Evolutionary conservation across 2,797 vertebrate genomes (phyloP), one percentile per base, ranked within the genome.

Genomic region (Betta splendens): DNA sequence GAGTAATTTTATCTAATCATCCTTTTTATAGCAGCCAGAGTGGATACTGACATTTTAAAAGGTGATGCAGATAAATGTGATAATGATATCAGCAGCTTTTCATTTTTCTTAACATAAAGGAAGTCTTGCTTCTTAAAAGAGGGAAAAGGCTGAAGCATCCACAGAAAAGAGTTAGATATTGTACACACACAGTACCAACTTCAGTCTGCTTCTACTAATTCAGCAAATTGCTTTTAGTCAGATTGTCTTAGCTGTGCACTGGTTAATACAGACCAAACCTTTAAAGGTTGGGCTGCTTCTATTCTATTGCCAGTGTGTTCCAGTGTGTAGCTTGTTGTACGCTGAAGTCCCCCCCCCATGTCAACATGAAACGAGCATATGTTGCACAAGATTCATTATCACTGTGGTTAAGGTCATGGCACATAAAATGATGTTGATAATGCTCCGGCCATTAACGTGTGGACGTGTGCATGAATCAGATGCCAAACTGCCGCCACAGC

Each of bases 311-410:
- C 16, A 4, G n/a, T n/a, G n/a, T 49, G 58, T 33, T 52, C 20
- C n/a, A n/a, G 5, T 45, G 53, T 75, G 36, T 45, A 61, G 45
- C 29, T 39, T 64, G 73, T 32, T 72, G 42, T 59, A 56, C 61
- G 59, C 28, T 46, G 49, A 72, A 69, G 78, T 37, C 75, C 75
- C 69, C 60, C 51, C 48, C 54, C 57, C 23, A 57, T 75, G 75
- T 81, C 75, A 75, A 50, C 77, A 67, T 56, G 26, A 83, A 83
- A 85, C 73, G 50, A 72, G 75, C 71, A 52, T 72, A 50, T 71
- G 45, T 56, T 64, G 38, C 51, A 58, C 46, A 69, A 83, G 61
- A 89, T 84, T 85, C 64, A 82, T 80, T 72, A 60, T 80, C 48
- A 72, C 45, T 31, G 38, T 47, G 64, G 61, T 42, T 47, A 43